Base-by-base conservation (phyloP, 1,140 invertebrate species). In the Orchesella cincta region DNA sequence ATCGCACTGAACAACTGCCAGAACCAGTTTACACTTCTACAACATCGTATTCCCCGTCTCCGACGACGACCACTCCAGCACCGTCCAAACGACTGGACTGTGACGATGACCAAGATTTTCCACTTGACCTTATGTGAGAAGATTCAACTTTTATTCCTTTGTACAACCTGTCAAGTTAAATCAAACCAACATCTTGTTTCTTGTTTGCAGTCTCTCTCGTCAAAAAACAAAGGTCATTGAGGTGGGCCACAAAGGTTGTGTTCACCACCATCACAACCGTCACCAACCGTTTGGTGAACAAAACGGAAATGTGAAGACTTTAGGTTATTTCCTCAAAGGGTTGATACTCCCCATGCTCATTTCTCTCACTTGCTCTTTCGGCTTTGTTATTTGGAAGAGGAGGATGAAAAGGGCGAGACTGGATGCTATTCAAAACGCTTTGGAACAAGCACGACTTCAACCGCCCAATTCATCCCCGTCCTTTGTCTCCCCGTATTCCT, bases 331-430 rank as follows among this genome's bases (percentile, higher is more conserved):
- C 12, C 31, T 67, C 12, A 67, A 67, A 67, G 62, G 62, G 14
- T 5, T 67, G 26, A 33, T 67, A 8, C 31, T 67, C 12, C 62
- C 62, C 23, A 67, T 67, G 62, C 62, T 67, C 31, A 67, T 67
- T 23, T 67, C 62, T 2, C 2, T 67, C 8, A 67, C 62, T 14
- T n/a, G 29, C 14, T 29, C 62, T 12, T 67, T 67, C 23, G 62
- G 62, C 26, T 67, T 67, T 67, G 62, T 67, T n/a, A 67, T 67
- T 14, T 67, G 33, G 8, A 67, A 67, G 23, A 67, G 33, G 29
- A 26, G 62, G 26, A 12, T 33, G 23, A 67, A 67, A n/a, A 2
- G 31, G 5, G 62, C 62, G 3, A 29, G 62, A 33, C 31, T 67
- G 26, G 8, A 31, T 14, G 62, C 62, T 5, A 67, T 67, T 12